phyloP scores from a whole-genome alignment of 2,797 vertebrate genomes.

The Falco rusticolus region DNA sequence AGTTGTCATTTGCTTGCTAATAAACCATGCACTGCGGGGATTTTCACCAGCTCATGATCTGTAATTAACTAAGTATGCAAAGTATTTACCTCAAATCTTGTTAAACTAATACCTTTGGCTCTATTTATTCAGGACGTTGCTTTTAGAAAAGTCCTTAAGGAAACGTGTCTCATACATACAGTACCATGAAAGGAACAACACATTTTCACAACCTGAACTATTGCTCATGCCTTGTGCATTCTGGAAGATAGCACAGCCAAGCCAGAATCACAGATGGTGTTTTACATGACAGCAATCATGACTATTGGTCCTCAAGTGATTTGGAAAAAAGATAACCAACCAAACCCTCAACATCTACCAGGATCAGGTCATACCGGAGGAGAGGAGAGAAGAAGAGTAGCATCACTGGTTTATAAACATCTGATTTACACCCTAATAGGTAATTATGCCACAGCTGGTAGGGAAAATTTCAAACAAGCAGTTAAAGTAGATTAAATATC shows the following conservation, averaged over 20 bases:
- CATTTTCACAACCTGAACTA: slow-evolving; percentile 15
- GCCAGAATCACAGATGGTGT: slow-evolving; percentile 66
- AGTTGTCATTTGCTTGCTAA: background rate
- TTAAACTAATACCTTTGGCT: slow-evolving; percentile 4
- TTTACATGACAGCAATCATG: slow-evolving; percentile 53
- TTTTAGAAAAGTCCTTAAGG: background rate
- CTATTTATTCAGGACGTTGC: background rate
- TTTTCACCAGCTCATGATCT: background rate
- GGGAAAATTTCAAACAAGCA: background rate
- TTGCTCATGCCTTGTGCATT: slow-evolving; percentile 30
- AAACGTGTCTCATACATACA: background rate
- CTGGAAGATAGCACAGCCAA: slow-evolving; percentile 32
- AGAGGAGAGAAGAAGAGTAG: background rate
- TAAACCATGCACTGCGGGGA: background rate
- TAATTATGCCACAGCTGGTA: background rate
- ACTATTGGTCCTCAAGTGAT: slow-evolving; percentile 46
- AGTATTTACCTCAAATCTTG: background rate
- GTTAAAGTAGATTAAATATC: background rate
- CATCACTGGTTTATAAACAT: background rate
- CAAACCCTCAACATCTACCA: slow-evolving; percentile 2
- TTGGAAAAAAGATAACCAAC: slow-evolving; percentile 12
- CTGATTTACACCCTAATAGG: background rate
- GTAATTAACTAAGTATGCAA: background rate
- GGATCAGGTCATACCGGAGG: slow-evolving; percentile 9
- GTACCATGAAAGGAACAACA: background rate